Conservation (phyloP, 1,140 invertebrate species). For the Drosophila sechellia region DNA sequence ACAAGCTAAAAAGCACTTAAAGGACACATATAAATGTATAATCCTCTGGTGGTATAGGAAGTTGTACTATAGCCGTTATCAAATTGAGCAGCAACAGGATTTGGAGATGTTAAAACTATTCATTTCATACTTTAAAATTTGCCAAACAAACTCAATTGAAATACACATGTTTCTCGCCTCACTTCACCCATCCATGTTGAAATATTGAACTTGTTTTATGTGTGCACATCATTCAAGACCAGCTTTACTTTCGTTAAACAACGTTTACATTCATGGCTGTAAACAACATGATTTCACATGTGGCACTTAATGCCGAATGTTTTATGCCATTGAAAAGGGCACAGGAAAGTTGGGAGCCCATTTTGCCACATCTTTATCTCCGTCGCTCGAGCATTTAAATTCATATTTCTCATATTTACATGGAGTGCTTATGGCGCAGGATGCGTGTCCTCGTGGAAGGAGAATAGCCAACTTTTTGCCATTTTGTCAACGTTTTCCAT, state of each 20-base stretch:
- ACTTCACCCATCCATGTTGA: not conserved
- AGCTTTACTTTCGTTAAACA: slow-evolving; percentile 4
- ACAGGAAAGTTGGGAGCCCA: slow-evolving; percentile 2
- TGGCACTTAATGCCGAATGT: slow-evolving; percentile 24
- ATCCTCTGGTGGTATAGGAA: not conserved
- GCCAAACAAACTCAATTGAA: too few relatives aligned
- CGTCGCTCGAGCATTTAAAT: slow-evolving; percentile 57
- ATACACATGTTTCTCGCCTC: too few relatives aligned
- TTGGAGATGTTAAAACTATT: too few relatives aligned
- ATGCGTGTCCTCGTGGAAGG: not conserved
- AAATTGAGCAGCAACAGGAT: too few relatives aligned
- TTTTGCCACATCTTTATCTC: slow-evolving; percentile 3
- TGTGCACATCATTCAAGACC: not conserved
- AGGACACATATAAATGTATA: slow-evolving; percentile 11
- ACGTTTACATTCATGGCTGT: not conserved
- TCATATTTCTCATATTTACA: slow-evolving; percentile 60
- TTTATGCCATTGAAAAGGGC: slow-evolving; percentile 25
- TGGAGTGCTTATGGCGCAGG: slow-evolving; percentile 52
- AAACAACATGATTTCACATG: slow-evolving; percentile 11
- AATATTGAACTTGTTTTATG: not conserved
- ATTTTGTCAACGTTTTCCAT: slow-evolving; percentile 55
- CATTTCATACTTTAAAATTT: too few relatives aligned
- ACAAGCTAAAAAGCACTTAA: slow-evolving; percentile 4
- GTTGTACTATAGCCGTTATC: not conserved
- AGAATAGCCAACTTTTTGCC: slow-evolving; percentile 35